phyloP scores from a whole-genome alignment of 2,888 invertebrate genomes.

The Malachius bipustulatus region DNA sequence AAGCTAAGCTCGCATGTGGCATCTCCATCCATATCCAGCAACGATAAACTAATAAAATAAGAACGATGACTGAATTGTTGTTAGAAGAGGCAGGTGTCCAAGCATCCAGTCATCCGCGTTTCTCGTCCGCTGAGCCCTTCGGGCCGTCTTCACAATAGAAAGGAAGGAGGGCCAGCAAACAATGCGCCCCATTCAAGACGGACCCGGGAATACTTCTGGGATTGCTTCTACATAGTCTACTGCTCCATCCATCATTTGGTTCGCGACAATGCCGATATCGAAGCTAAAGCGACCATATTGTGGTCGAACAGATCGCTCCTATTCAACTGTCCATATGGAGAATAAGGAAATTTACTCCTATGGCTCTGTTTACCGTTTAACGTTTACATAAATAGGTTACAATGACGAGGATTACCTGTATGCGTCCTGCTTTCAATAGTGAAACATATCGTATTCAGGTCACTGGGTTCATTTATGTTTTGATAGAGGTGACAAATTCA shows the following conservation, averaged over 20 bases:
- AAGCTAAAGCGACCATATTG: slow-evolving; percentile 8
- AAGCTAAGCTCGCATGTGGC: too few relatives aligned
- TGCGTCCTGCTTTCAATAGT: too few relatives aligned
- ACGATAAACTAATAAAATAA: too few relatives aligned
- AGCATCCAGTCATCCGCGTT: slow-evolving; percentile 5
- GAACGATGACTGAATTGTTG: too few relatives aligned
- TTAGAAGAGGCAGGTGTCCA: slow-evolving; percentile 3
- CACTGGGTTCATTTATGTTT: too few relatives aligned
- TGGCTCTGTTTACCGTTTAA: slow-evolving; percentile 3
- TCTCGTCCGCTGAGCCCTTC: slow-evolving; percentile 5
- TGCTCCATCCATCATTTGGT: slow-evolving; percentile 9
- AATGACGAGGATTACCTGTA: too few relatives aligned
- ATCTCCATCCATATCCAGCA: too few relatives aligned
- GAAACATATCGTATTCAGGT: too few relatives aligned
- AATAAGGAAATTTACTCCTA: slow-evolving; percentile 7
- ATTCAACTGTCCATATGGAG: slow-evolving; percentile 4
- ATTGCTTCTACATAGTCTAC: slow-evolving; percentile 10
- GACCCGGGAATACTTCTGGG: slow-evolving; percentile 7
- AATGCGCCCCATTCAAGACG: slow-evolving; percentile 6
- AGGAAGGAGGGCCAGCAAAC: slow-evolving; percentile 7
- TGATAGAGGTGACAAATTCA: too few relatives aligned
- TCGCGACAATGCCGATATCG: neutral
- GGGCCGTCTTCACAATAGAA: slow-evolving; percentile 6
- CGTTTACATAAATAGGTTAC: slow-evolving; percentile 2
- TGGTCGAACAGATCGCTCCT: slow-evolving; percentile 2